These are phyloP conservation scores for Oreochromis aureus DNA, from an alignment of 2,113 vertebrate species.

Conservation along the genomic window DNA sequence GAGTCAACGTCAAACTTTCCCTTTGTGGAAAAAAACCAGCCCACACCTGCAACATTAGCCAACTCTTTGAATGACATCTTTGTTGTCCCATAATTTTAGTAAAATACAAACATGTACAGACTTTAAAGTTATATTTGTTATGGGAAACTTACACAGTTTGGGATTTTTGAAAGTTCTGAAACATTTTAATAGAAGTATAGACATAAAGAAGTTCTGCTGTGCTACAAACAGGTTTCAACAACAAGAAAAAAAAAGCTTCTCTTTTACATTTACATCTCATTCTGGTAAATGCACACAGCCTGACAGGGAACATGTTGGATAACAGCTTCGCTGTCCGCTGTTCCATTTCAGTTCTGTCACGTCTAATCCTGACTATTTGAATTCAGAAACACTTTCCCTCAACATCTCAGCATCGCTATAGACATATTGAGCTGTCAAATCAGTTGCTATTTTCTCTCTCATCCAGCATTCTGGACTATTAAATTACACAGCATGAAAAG, in stretches of 20 bases:
- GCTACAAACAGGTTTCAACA: not conserved
- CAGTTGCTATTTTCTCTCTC: constrained; percentile 28
- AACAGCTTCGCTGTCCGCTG: constrained; percentile 25
- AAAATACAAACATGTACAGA: not conserved
- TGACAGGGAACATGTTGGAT: constrained; percentile 28
- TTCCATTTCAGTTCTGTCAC: constrained; percentile 39
- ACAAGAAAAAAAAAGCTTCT: not conserved
- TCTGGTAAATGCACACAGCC: not conserved
- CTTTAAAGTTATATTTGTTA: not conserved
- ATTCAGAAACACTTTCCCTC: constrained; percentile 18
- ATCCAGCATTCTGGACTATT: constrained; percentile 25
- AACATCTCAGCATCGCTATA: not conserved
- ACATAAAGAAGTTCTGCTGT: not conserved
- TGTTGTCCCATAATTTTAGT: not conserved
- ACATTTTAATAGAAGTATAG: not conserved
- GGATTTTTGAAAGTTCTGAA: not conserved
- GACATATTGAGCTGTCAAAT: constrained; percentile 51
- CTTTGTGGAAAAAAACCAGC: not conserved
- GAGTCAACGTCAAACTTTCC: constrained; percentile 24
- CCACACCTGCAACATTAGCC: not conserved
- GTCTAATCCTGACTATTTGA: constrained; percentile 24
- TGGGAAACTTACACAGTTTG: not conserved
- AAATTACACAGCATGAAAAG: constrained; percentile 28
- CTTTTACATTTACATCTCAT: constrained; percentile 7
- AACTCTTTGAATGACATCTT: not conserved